Percentiles rank a stretch among this genome's conserved stretches.
Evolutionary conservation across 2,797 vertebrate species (phyloP).

Genomic region (Petrocephalus schoutedeni): DNA sequence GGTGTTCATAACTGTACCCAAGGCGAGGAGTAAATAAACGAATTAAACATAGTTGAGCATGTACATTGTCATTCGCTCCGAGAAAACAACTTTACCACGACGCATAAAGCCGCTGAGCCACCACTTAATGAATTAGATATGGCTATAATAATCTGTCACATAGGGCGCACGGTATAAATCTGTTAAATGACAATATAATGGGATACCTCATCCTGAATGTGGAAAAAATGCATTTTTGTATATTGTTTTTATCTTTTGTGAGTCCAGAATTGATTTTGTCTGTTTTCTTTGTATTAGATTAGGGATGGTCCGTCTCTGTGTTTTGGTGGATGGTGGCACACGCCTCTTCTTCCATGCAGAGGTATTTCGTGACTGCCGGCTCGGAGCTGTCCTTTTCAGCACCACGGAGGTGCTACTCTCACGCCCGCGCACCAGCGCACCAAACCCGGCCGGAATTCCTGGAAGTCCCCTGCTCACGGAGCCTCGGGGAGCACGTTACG

Average conservation of each 20-base stretch:
- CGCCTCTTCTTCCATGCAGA: conserved; percentile 19
- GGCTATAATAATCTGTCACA: neutral
- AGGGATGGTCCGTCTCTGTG: neutral
- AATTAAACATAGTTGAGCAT: neutral
- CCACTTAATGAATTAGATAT: neutral
- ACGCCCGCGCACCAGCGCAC: conserved; percentile 56
- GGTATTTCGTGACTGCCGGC: conserved; percentile 23
- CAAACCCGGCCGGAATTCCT: conserved; percentile 11
- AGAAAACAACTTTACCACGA: neutral
- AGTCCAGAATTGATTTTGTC: neutral
- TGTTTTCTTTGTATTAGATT: conserved; percentile 8
- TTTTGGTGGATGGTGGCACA: neutral
- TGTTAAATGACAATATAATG: neutral
- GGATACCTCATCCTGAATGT: neutral
- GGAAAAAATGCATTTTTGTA: neutral
- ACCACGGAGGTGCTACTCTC: conserved; percentile 45
- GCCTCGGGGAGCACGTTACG: neutral
- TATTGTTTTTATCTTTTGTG: neutral
- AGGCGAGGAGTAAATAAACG: neutral
- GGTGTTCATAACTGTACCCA: conserved; percentile 2
- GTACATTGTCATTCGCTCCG: neutral
- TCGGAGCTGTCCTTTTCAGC: conserved; percentile 46
- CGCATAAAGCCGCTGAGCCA: neutral
- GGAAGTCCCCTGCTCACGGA: conserved; percentile 46
- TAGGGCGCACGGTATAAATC: neutral